These are phyloP conservation scores for Pantala flavescens DNA, from an alignment of 1,140 invertebrate genomes.

Conservation along the genomic window DNA sequence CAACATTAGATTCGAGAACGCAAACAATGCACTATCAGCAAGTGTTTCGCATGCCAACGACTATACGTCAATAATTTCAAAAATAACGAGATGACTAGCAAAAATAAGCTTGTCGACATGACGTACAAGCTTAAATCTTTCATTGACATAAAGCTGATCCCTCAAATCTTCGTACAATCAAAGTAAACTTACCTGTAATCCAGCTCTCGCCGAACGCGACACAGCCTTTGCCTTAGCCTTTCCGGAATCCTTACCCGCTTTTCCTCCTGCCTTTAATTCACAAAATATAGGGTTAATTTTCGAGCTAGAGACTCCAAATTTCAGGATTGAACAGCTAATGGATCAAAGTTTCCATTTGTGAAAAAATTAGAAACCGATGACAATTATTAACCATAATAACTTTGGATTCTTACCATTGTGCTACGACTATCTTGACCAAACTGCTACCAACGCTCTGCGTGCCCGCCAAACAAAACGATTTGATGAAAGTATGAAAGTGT, in stretches of 20 bases:
- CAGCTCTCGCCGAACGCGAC: constrained; percentile 92
- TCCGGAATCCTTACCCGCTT: constrained; percentile 99
- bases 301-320: constrained; percentile 34
- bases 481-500: constrained; percentile 18
- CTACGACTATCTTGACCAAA: constrained; percentile 14
- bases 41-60: constrained; percentile 19
- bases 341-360: constrained; percentile 23
- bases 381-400: constrained; percentile 32
- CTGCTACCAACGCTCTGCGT: constrained; percentile 24
- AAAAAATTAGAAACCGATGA: constrained; percentile 27
- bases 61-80: constrained; percentile 30
- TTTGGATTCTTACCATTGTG: constrained; percentile 42
- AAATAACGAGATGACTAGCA: constrained; percentile 30
- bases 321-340: constrained; percentile 30
- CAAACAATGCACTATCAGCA: constrained; percentile 23
- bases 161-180: neutral
- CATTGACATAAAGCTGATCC: neutral
- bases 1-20: neutral
- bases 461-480: constrained; percentile 26
- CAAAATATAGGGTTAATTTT: constrained; percentile 32
- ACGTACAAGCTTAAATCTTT: neutral
- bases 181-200: constrained; percentile 74
- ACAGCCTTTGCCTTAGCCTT: constrained; percentile 99
- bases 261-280: constrained; percentile 74
- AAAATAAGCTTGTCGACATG: neutral